Base-by-base conservation (phyloP, 2,888 invertebrate genomes). In the Aporophyla nigra region DNA sequence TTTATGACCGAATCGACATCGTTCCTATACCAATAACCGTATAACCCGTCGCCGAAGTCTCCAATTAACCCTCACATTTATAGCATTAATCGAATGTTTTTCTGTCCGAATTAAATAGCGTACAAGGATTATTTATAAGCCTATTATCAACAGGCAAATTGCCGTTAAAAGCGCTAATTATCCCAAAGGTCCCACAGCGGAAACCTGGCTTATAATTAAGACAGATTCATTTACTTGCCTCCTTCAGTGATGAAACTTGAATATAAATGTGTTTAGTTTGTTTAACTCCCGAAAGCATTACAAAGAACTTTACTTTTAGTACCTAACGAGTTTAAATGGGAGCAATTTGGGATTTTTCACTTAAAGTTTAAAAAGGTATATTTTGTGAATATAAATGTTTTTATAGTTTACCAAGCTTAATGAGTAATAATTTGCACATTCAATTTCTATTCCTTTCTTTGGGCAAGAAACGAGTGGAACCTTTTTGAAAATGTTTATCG, bases 151-250 rank as follows among this genome's bases (percentile, higher is more conserved):
- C 75, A 71, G 68, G 59, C 71, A 78, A 83, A 86, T 78, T 87
- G 82, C 76, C 69, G 83, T 51, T 85, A 88, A 90, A 86, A 87
- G 87, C 79, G 85, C 84, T 93, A 92, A 94, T 93, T 93, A 93
- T 86, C 83, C 69, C 76, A 82, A 89, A 90, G 89, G 89, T 89
- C 88, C 90, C 88, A 87, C 80, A 80, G 87, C 84, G 88, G 88
- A 90, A 89, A 89, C 90, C 86, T 88, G 85, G 85, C 68, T 92
- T 90, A 90, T 93, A 94, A 94, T 94, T 93, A 93, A 93, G 90
- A 92, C 89, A 88, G 90, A 92, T 92, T 93, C 89, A 91, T 92
- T 93, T 91, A 93, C 91, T 90, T 91, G 89, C 83, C 82, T 87
- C 82, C 82, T 88, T 84, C 76, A 74, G 72, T 75, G 80, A 80